Conservation (phyloP, 2,797 vertebrate genomes). For the Xyrichtys novacula region DNA sequence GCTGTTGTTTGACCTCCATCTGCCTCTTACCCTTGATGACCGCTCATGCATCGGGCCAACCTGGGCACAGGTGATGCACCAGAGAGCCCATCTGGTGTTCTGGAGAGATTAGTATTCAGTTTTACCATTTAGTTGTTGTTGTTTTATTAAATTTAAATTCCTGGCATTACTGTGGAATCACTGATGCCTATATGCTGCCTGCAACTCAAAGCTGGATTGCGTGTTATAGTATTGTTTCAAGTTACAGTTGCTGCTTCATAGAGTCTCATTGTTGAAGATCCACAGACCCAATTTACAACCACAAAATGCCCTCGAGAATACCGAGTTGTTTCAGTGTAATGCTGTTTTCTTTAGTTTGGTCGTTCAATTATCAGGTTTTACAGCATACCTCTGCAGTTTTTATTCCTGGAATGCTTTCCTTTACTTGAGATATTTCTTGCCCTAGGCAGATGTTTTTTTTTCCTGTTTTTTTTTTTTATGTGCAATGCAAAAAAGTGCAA, state of each 20-base stretch:
- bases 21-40: slow-evolving; percentile 33
- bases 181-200: slow-evolving; percentile 14
- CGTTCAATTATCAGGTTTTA: slow-evolving; percentile 21
- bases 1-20: slow-evolving; percentile 31
- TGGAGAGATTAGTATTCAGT: slow-evolving; percentile 13
- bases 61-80: slow-evolving; percentile 28
- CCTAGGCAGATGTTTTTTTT: slow-evolving; percentile 6
- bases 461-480: slow-evolving; percentile 13
- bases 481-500: slow-evolving; percentile 53
- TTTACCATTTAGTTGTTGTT: slow-evolving; percentile 9
- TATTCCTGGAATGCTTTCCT: slow-evolving; percentile 22
- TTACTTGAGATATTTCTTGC: slow-evolving; percentile 28
- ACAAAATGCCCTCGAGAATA: slow-evolving; percentile 17
- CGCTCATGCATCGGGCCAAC: slow-evolving; percentile 27
- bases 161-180: not conserved
- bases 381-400: slow-evolving; percentile 39
- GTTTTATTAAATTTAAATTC: not conserved
- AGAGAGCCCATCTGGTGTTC: slow-evolving; percentile 34
- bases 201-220: slow-evolving; percentile 4
- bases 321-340: slow-evolving; percentile 29
- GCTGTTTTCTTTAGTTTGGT: not conserved
- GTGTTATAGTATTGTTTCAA: slow-evolving; percentile 18
- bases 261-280: slow-evolving; percentile 26
- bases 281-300: slow-evolving; percentile 12
- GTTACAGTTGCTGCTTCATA: slow-evolving; percentile 10